phyloP scores from a whole-genome alignment of 2,797 vertebrate genomes.

The Chiroxiphia lanceolata region DNA sequence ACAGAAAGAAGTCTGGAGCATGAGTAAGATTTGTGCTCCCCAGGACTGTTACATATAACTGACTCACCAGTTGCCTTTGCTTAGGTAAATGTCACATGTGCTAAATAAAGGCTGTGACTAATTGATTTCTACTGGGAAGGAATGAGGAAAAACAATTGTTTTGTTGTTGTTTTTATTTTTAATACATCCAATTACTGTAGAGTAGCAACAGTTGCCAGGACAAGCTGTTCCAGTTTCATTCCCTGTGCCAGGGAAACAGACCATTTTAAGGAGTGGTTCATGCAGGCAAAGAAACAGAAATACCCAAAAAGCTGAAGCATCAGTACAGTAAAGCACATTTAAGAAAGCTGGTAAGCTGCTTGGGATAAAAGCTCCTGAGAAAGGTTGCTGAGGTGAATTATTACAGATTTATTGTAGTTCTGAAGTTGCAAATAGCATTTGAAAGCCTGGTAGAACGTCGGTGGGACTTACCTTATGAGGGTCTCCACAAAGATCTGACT shows the following conservation, averaged over 20 bases:
- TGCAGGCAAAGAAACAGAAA: slow-evolving; percentile 18
- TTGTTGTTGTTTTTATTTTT: slow-evolving; percentile 53
- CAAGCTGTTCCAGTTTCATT: slow-evolving; percentile 56
- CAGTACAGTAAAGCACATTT: background rate
- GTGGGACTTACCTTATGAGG: background rate
- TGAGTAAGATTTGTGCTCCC: slow-evolving; percentile 18
- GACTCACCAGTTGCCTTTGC: background rate
- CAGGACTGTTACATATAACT: background rate
- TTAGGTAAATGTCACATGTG: slow-evolving; percentile 56
- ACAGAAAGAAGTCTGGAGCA: background rate
- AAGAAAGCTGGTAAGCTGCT: background rate
- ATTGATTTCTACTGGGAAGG: slow-evolving; percentile 59
- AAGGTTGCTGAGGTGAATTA: background rate
- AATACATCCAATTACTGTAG: slow-evolving; percentile 48
- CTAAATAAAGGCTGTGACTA: slow-evolving; percentile 69
- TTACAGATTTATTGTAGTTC: background rate
- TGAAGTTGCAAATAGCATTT: background rate
- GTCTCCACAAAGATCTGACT: background rate
- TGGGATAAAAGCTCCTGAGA: background rate
- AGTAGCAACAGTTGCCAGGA: slow-evolving; percentile 50
- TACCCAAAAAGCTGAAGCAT: slow-evolving; percentile 7
- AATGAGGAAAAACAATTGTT: slow-evolving; percentile 65
- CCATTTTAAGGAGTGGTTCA: slow-evolving; percentile 43
- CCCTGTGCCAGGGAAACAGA: slow-evolving; percentile 31
- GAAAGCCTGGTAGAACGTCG: background rate